Percentiles rank a stretch among this genome's conserved stretches.
phyloP scores from a whole-genome alignment of 2,113 vertebrate species.

The Rutilus rutilus region DNA sequence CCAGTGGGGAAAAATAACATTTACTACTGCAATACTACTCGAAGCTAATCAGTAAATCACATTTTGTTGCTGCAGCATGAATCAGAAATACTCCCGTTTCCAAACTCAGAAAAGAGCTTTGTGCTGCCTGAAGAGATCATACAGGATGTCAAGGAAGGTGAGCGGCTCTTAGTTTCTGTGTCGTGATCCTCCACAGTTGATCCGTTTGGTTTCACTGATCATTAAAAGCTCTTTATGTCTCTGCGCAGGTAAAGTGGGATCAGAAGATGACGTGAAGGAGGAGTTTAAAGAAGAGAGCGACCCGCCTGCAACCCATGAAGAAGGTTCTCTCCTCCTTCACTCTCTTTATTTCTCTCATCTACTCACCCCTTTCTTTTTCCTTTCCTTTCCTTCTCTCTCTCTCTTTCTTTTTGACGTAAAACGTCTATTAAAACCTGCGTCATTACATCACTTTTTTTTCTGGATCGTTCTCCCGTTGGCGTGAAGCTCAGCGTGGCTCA shows the following conservation, averaged over 20 bases:
- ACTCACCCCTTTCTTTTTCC: not conserved
- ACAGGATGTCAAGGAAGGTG: conserved; percentile 97
- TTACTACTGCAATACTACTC: not conserved
- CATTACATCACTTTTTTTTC: conserved; percentile 48
- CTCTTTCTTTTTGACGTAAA: conserved; percentile 32
- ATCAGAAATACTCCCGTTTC: conserved; percentile 95
- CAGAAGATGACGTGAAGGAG: conserved; percentile 89
- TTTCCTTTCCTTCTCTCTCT: conserved; percentile 18
- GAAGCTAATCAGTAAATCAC: not conserved
- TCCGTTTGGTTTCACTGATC: not conserved
- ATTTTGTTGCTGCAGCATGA: conserved; percentile 81
- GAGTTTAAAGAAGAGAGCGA: conserved; percentile 92
- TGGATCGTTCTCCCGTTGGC: conserved; percentile 51
- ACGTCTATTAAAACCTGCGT: conserved; percentile 17
- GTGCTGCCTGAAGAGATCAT: conserved; percentile 94
- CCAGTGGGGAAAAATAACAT: not conserved
- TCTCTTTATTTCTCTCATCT: conserved; percentile 6
- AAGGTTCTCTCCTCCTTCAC: conserved; percentile 75
- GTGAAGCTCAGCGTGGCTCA: conserved; percentile 50
- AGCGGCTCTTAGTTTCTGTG: conserved; percentile 44
- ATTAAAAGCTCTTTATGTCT: conserved; percentile 20
- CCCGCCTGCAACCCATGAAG: conserved; percentile 84
- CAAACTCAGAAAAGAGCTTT: conserved; percentile 94
- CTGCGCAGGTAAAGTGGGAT: conserved; percentile 85
- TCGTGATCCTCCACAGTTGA: not conserved